Conservation (phyloP, 2,888 invertebrate species). For the Temnothorax unifasciatus region DNA sequence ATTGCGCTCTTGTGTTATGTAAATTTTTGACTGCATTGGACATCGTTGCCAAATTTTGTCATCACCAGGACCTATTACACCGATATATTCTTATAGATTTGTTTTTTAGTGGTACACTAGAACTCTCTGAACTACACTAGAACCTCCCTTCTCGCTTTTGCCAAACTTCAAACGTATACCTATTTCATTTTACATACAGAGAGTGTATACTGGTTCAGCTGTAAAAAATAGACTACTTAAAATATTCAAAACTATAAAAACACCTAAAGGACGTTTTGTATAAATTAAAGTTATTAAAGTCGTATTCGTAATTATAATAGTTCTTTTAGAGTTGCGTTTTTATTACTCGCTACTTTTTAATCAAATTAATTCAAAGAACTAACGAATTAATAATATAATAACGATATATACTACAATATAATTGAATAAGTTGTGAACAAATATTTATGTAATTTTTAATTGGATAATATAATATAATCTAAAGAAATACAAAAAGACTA, state of each 20-base stretch:
- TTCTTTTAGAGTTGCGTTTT: neutral
- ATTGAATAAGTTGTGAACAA: neutral
- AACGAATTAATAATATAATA: neutral
- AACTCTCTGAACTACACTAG: neutral
- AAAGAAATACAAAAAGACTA: too few relatives aligned
- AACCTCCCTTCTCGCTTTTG: neutral
- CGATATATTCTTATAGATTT: neutral
- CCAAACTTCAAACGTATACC: neutral
- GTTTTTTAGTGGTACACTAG: neutral
- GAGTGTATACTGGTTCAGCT: too few relatives aligned
- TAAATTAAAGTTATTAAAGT: conserved; percentile 16
- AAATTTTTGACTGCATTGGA: neutral
- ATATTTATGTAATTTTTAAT: neutral
- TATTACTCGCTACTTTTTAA: neutral
- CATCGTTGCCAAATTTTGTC: neutral
- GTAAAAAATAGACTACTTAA: neutral
- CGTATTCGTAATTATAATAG: neutral
- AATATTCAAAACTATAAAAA: neutral
- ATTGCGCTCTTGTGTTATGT: neutral
- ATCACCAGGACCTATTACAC: neutral
- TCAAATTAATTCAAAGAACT: neutral
- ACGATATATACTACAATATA: neutral
- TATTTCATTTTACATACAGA: too few relatives aligned
- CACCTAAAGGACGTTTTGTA: neutral
- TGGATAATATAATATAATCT: too few relatives aligned